Evolutionary conservation across 2,888 invertebrate genomes (phyloP).

Genomic region (Philopedon plagiatum): DNA sequence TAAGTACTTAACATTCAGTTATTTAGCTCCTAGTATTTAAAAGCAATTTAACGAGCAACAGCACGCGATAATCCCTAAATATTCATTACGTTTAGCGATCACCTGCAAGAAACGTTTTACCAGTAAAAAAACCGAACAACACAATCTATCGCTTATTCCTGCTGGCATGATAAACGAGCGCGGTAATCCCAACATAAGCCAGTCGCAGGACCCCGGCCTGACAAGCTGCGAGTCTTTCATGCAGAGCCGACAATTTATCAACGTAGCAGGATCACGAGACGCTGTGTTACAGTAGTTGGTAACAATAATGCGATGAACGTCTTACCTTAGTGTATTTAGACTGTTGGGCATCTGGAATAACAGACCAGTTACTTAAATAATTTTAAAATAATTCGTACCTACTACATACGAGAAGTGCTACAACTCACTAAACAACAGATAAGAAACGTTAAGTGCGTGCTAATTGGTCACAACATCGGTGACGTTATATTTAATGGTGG

Average conservation of each 20-base stretch:
- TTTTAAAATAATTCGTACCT: no score
- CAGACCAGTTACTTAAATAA: no score
- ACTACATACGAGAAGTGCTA: no score
- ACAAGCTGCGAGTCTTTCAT: conserved; percentile 11
- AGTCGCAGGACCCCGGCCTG: conserved; percentile 30
- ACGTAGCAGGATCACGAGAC: not conserved
- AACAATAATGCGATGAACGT: not conserved
- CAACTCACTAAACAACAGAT: no score
- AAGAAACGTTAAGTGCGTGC: no score
- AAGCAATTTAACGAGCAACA: not conserved
- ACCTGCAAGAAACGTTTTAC: not conserved
- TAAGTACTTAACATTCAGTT: no score
- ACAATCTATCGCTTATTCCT: conserved; percentile 25
- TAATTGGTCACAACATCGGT: no score
- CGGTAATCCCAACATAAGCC: conserved; percentile 36
- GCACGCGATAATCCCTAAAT: not conserved
- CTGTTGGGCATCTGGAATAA: no score
- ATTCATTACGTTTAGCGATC: not conserved
- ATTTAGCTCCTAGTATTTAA: no score
- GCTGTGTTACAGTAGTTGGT: not conserved
- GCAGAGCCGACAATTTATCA: conserved; percentile 33
- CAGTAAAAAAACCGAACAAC: not conserved
- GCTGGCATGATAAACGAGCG: conserved; percentile 30
- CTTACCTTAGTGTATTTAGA: not conserved
- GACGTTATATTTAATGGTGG: no score